Evolutionary conservation across 2,888 invertebrate genomes (phyloP).

Genomic region (Smittia aterrima): DNA sequence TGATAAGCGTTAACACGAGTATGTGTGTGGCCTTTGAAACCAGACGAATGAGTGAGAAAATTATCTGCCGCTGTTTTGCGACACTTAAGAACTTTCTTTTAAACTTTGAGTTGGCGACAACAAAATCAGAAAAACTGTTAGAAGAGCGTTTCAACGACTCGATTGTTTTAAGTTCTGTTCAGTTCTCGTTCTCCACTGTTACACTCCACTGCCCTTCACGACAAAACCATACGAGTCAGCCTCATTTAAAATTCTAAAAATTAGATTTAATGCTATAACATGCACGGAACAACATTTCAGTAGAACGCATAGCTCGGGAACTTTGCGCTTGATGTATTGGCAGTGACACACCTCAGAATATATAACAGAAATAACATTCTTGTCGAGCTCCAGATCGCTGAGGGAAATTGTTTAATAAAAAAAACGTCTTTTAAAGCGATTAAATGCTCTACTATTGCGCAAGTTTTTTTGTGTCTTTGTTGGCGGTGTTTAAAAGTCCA

Average conservation of each 20-base stretch:
- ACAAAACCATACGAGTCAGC: background rate
- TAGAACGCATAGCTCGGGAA: background rate
- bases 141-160: background rate
- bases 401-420: background rate
- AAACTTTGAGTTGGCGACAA: background rate
- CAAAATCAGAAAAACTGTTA: background rate
- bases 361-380: constrained; percentile 10
- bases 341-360: constrained; percentile 26
- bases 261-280: constrained; percentile 3
- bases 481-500: background rate
- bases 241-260: background rate
- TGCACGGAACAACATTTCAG: background rate
- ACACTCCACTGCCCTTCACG: background rate
- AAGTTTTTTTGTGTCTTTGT: background rate
- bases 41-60: background rate
- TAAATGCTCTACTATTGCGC: constrained; percentile 9
- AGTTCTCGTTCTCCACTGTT: background rate
- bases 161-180: background rate
- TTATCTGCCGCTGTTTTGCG: background rate
- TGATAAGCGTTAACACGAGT: background rate
- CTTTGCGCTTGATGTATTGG: background rate
- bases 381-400: background rate
- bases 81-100: background rate
- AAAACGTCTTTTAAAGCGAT: constrained; percentile 22
- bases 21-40: background rate